Conservation (phyloP, 2,113 vertebrate genomes). For the Ctenodactylus gundi region DNA sequence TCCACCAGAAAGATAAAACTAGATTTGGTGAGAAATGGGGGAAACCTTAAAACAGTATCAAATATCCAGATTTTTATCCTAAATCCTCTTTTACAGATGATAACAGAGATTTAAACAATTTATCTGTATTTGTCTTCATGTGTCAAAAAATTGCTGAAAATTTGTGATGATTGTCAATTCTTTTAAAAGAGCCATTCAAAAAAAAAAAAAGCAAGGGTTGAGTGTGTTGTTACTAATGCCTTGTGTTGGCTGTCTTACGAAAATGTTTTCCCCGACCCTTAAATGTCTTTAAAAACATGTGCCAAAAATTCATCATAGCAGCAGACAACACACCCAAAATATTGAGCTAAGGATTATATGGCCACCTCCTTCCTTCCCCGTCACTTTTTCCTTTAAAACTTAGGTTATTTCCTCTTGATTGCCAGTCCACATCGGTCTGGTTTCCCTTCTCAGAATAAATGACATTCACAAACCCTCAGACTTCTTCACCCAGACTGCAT, state of each 20-base stretch:
- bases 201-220: background rate
- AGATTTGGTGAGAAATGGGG: constrained; percentile 7
- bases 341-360: background rate
- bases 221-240: constrained; percentile 27
- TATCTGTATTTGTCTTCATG: constrained; percentile 51
- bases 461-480: background rate
- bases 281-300: constrained; percentile 46
- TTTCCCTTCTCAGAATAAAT: constrained; percentile 55
- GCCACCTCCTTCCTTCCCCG: constrained; percentile 20
- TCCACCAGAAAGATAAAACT: constrained; percentile 55
- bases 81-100: constrained; percentile 9
- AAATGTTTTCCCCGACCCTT: constrained; percentile 48
- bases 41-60: constrained; percentile 21
- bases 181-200: constrained; percentile 48
- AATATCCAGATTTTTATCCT: constrained; percentile 39
- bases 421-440: constrained; percentile 27
- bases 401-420: constrained; percentile 51
- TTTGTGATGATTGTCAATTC: constrained; percentile 10
- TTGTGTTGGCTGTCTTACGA: background rate
- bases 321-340: constrained; percentile 60
- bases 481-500: background rate
- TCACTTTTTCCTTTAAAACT: constrained; percentile 55
- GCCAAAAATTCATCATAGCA: constrained; percentile 66
- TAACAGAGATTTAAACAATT: constrained; percentile 47
- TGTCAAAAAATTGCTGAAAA: constrained; percentile 55